These are phyloP conservation scores for Ganaspis brasiliensis DNA, from an alignment of 2,888 invertebrate genomes.

Conservation along the genomic window DNA sequence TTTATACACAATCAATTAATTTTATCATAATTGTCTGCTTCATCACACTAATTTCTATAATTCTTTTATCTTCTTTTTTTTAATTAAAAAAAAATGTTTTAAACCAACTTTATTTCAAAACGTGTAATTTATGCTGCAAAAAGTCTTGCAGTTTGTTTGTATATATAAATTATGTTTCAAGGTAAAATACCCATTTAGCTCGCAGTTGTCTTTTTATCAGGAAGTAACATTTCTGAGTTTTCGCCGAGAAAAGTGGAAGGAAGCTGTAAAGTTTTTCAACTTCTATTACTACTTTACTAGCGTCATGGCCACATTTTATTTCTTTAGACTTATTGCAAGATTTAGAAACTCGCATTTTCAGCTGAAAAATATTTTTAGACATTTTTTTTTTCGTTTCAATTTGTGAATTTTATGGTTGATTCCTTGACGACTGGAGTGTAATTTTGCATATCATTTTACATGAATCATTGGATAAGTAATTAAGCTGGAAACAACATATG, in stretches of 20 bases:
- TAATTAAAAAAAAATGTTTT: too few species aligned
- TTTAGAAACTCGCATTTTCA: conserved; percentile 8
- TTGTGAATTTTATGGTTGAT: conserved; percentile 5
- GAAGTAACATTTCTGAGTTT: conserved; percentile 29
- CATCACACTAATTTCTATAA: too few species aligned
- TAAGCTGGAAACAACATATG: not conserved
- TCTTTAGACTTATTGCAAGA: conserved; percentile 19
- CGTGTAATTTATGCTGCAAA: not conserved
- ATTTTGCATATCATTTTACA: not conserved
- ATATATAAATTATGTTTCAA: not conserved
- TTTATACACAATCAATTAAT: too few species aligned
- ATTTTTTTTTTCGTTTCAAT: not conserved
- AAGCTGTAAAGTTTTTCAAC: conserved; percentile 28
- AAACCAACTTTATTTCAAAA: too few species aligned
- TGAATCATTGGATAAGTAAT: not conserved
- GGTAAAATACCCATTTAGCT: not conserved
- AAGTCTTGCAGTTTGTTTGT: not conserved
- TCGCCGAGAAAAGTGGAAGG: conserved; percentile 14
- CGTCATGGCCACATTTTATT: conserved; percentile 23
- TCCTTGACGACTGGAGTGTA: not conserved
- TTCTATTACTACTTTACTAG: conserved; percentile 23
- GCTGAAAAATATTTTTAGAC: not conserved
- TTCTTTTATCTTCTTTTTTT: too few species aligned
- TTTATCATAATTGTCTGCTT: too few species aligned
- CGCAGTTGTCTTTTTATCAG: not conserved